These are phyloP conservation scores for Pachycephus smyrnensis DNA, from an alignment of 2,888 invertebrate genomes.

Conservation along the genomic window DNA sequence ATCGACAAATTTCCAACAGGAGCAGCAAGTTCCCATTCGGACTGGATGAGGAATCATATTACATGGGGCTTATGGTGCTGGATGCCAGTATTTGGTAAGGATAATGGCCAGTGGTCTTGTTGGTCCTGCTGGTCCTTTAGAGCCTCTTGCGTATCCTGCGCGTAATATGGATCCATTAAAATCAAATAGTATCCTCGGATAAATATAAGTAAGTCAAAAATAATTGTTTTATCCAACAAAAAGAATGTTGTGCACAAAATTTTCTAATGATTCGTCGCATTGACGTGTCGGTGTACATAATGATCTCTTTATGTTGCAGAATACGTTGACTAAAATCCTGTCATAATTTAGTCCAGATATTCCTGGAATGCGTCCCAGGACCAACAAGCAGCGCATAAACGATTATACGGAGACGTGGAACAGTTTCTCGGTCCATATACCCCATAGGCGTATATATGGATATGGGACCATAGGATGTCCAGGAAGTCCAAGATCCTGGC, in stretches of 20 bases:
- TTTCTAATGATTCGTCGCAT: too few species aligned
- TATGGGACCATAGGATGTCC: neutral
- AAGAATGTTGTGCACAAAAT: too few species aligned
- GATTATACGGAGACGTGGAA: constrained; percentile 20
- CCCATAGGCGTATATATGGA: neutral
- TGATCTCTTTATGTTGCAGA: too few species aligned
- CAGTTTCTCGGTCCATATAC: constrained; percentile 10
- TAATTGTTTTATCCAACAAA: too few species aligned
- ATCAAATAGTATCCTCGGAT: too few species aligned
- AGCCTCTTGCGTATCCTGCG: too few species aligned
- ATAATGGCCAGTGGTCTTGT: constrained; percentile 2
- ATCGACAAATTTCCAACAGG: constrained; percentile 16
- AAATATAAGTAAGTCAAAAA: too few species aligned
- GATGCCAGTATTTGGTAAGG: neutral
- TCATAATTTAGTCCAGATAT: constrained; percentile 17
- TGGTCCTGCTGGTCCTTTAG: too few species aligned
- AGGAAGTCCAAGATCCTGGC: neutral
- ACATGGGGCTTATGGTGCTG: neutral
- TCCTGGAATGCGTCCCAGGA: constrained; percentile 14
- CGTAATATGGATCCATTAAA: too few species aligned
- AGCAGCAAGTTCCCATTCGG: neutral
- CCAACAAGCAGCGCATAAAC: constrained; percentile 19
- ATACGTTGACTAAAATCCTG: neutral
- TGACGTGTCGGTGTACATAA: too few species aligned
- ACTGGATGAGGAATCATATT: constrained; percentile 1